A percentile compares a stretch with the other conserved stretches of the same genome.
phyloP scores from a whole-genome alignment of 2,797 vertebrate genomes.

The Sebastiscus albofasciatus region DNA sequence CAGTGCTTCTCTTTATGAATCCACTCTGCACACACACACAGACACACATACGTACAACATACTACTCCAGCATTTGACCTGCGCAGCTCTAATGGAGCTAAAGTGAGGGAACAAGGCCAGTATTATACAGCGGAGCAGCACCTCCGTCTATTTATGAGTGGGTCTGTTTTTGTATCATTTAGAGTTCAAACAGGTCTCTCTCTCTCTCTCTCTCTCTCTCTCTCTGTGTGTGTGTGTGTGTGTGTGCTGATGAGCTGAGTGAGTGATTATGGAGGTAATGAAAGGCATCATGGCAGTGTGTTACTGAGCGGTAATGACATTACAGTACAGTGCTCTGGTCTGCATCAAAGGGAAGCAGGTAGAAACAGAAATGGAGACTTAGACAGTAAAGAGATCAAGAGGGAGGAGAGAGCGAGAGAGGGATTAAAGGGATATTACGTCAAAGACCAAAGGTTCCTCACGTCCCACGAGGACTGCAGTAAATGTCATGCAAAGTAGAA shows the following conservation, averaged over 20 bases:
- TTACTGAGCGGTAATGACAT: slow-evolving; percentile 75
- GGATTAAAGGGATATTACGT: slow-evolving; percentile 36
- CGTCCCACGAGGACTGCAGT: not conserved
- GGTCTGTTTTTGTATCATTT: slow-evolving; percentile 57
- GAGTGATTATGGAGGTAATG: slow-evolving; percentile 73
- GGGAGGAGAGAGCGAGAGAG: not conserved
- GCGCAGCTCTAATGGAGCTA: slow-evolving; percentile 19
- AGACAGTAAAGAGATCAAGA: slow-evolving; percentile 12
- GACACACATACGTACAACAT: slow-evolving; percentile 14
- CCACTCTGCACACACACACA: slow-evolving; percentile 19
- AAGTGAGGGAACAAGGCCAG: slow-evolving; percentile 68
- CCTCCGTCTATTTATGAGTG: slow-evolving; percentile 57
- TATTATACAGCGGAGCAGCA: slow-evolving; percentile 67
- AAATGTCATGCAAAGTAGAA: not conserved
- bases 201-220: slow-evolving; percentile 10
- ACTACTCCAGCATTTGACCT: slow-evolving; percentile 36
- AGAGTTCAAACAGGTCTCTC: slow-evolving; percentile 38
- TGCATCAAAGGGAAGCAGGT: slow-evolving; percentile 63
- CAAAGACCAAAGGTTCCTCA: slow-evolving; percentile 2
- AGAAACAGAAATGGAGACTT: slow-evolving; percentile 39
- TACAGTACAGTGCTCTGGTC: slow-evolving; percentile 75
- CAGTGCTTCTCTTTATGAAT: slow-evolving; percentile 66
- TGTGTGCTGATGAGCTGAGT: slow-evolving; percentile 51
- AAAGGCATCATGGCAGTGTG: slow-evolving; percentile 69
- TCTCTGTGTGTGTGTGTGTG: not conserved